Conservation (phyloP, 2,113 vertebrate genomes). For the Xiphorhynchus elegans region DNA sequence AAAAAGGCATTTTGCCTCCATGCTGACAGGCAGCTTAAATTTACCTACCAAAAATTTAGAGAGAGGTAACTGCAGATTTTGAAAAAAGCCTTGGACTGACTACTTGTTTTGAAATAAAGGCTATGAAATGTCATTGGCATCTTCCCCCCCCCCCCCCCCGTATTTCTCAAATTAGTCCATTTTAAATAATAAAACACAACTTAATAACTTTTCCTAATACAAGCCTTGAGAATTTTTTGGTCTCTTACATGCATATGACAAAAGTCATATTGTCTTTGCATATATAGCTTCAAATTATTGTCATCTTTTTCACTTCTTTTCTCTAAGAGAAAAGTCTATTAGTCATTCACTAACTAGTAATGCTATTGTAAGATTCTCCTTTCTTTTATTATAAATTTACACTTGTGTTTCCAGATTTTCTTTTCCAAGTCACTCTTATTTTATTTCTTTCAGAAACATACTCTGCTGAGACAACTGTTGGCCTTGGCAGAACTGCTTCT, state of each 20-base stretch:
- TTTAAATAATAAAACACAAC: neutral
- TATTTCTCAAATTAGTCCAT: too few species aligned
- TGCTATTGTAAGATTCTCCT: neutral
- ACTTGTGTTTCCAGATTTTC: neutral
- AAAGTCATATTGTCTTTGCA: neutral
- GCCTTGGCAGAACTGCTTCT: neutral
- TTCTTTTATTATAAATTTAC: neutral
- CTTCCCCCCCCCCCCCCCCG: too few species aligned
- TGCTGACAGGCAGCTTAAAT: neutral
- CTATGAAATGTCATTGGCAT: neutral
- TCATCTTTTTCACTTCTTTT: neutral
- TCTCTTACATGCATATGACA: neutral
- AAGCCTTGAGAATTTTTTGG: neutral
- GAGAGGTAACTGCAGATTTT: neutral
- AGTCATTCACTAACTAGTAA: neutral
- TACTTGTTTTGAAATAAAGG: neutral
- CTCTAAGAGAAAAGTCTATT: neutral
- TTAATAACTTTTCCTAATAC: neutral
- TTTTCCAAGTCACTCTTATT: neutral
- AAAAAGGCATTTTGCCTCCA: neutral
- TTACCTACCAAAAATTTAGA: neutral
- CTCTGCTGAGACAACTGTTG: neutral
- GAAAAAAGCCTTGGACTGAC: neutral
- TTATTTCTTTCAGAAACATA: neutral
- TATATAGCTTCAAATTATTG: neutral